Base-by-base conservation (phyloP, 2,113 vertebrate genomes). In the Odocoileus hemionus region DNA sequence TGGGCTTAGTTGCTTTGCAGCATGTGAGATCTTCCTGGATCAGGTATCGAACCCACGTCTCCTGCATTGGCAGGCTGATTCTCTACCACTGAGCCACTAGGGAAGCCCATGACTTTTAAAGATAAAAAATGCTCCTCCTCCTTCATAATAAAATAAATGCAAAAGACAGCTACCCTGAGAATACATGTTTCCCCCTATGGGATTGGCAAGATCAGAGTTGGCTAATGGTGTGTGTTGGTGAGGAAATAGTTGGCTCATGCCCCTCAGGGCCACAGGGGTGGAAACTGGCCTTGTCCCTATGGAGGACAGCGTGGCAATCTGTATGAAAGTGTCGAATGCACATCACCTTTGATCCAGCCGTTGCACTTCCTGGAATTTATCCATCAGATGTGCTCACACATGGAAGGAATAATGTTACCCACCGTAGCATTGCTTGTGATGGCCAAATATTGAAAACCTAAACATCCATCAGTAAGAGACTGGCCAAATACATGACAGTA, bases 301-400 rank as follows among this genome's bases (percentile, higher is more conserved):
- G 52, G 55, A 70, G 76, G 36, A 47, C 61, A 50, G 8, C 11
- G 30, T 57, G 79, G n/a, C 60, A 21, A 23, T 12, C 7, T 1
- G 23, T 30, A 23, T 11, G 50, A n/a, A 80, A 82, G 50, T 47
- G 36, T 86, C 5, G 2, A 7, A 23, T 33, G 39, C 57, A 86
- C 15, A 30, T 91, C 13, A 5, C 36, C 52, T 39, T 83, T n/a
- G n/a, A 84, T 67, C 28, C 21, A 39, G 64, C 17, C 6, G 14
- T 28, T 85, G 45, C 5, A n/a, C 52, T 85, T 94, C 84, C 86
- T 79, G 67, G 83, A 93, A 91, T 61, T 61, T 30, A 57, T 54
- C 36, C 78, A n/a, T 76, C 33, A 50, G n/a, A 52, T 61, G 8
- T 45, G 25, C 52, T 82, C 55, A 39, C 4, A 36, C 15, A 2